A percentile compares a stretch with the other conserved stretches of the same genome.
Conservation (phyloP, 2,113 vertebrate species). For the Mormoops blainvillei region DNA sequence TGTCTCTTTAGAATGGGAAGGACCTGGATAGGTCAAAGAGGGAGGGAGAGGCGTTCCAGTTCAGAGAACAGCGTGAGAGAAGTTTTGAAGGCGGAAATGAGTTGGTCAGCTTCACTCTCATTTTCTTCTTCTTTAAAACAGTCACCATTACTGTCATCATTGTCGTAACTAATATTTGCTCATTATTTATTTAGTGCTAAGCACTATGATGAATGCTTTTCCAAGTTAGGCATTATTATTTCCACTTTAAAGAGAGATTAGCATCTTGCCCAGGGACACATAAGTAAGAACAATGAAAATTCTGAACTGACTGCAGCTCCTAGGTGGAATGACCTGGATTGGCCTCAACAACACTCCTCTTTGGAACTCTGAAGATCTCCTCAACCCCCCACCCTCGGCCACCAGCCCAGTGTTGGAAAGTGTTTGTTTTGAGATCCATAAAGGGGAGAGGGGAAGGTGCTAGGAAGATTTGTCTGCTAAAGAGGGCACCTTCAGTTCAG, state of each 20-base stretch:
- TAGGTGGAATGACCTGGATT: background rate
- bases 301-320: background rate
- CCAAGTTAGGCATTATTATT: background rate
- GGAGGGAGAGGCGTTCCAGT: background rate
- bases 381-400: background rate
- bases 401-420: background rate
- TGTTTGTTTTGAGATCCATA: background rate
- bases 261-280: background rate
- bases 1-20: conserved; percentile 7
- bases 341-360: background rate
- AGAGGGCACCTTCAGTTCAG: background rate
- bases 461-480: background rate
- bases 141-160: background rate
- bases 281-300: background rate
- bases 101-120: background rate
- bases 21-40: background rate
- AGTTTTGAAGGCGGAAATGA: background rate
- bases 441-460: background rate
- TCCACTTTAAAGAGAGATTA: background rate
- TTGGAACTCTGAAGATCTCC: background rate
- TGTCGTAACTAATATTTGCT: background rate
- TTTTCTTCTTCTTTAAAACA: background rate
- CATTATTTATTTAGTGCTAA: background rate
- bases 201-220: background rate
- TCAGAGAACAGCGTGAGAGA: background rate